phyloP scores from a whole-genome alignment of 2,113 vertebrate genomes.

The Abramis brama region DNA sequence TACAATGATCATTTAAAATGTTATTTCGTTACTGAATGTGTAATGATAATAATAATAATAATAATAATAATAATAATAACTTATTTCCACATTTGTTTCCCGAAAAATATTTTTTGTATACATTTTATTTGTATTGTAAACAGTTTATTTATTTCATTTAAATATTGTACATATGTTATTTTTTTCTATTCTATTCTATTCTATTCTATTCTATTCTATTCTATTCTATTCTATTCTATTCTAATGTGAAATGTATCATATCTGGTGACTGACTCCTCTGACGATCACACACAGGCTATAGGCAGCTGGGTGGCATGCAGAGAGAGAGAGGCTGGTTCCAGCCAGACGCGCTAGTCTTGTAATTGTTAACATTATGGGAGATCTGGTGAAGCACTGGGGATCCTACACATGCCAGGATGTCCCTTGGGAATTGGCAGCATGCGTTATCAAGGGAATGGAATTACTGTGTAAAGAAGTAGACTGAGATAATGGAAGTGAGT shows the following conservation, averaged over 20 bases:
- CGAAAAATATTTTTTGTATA: too few species aligned
- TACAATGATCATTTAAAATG: neutral
- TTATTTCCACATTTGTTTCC: too few species aligned
- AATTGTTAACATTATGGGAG: constrained; percentile 25
- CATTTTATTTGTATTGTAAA: too few species aligned
- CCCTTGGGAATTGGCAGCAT: constrained; percentile 44
- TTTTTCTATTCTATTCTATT: too few species aligned
- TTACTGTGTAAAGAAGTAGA: constrained; percentile 27
- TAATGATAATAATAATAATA: too few species aligned
- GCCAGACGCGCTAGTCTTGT: constrained; percentile 7
- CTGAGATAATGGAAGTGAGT: constrained; percentile 46
- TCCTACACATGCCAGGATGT: constrained; percentile 30
- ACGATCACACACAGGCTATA: neutral
- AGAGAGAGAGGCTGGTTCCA: neutral
- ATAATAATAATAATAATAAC: too few species aligned
- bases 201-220: too few species aligned
- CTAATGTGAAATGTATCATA: too few species aligned
- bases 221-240: too few species aligned
- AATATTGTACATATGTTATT: too few species aligned
- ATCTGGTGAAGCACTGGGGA: constrained; percentile 25
- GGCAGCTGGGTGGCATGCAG: neutral
- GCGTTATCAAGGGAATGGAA: constrained; percentile 48
- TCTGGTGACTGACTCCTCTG: too few species aligned
- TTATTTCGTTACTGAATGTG: neutral
- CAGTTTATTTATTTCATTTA: too few species aligned